Evolutionary conservation across 2,888 invertebrate species (phyloP).

Genomic region (Folsomia candida): DNA sequence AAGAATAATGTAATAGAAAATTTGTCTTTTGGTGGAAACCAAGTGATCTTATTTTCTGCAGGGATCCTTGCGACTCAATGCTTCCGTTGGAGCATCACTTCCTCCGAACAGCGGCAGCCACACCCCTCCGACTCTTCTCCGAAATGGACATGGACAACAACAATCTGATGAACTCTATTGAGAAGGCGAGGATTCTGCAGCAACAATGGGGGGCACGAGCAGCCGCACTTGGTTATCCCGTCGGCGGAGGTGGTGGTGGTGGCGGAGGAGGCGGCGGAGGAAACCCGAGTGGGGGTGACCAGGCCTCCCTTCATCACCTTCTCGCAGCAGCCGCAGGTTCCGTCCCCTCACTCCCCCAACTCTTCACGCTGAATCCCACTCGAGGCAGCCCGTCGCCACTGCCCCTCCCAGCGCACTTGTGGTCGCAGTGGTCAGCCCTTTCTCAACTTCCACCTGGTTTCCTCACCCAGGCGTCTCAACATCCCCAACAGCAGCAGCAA

Average conservation of each 20-base stretch:
- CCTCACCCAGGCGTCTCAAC: conserved; percentile 40
- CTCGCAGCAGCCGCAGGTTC: conserved; percentile 49
- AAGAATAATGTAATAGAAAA: not conserved
- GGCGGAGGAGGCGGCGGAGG: conserved; percentile 26
- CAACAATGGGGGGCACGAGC: conserved; percentile 47
- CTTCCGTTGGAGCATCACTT: conserved; percentile 72
- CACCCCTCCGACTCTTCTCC: conserved; percentile 60
- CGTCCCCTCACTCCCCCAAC: conserved; percentile 52
- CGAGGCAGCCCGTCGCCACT: conserved; percentile 51
- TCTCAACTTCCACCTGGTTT: conserved; percentile 51
- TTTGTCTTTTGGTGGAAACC: not conserved
- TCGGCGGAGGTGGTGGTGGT: conserved; percentile 18
- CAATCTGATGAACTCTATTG: conserved; percentile 59
- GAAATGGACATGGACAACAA: conserved; percentile 61
- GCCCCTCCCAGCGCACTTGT: conserved; percentile 56
- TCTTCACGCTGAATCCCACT: conserved; percentile 51
- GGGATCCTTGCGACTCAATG: conserved; percentile 76
- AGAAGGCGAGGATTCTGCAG: conserved; percentile 55
- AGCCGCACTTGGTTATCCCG: conserved; percentile 26
- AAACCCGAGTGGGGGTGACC: conserved; percentile 27
- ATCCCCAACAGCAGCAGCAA: conserved; percentile 49
- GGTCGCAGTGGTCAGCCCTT: conserved; percentile 54
- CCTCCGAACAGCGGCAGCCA: conserved; percentile 58
- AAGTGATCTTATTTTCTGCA: conserved; percentile 48
- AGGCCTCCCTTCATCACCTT: conserved; percentile 45